Evolutionary conservation across 1,140 invertebrate genomes (phyloP), one percentile per base, ranked within the genome.

Genomic region (Pseudomyrmex sp.): DNA sequence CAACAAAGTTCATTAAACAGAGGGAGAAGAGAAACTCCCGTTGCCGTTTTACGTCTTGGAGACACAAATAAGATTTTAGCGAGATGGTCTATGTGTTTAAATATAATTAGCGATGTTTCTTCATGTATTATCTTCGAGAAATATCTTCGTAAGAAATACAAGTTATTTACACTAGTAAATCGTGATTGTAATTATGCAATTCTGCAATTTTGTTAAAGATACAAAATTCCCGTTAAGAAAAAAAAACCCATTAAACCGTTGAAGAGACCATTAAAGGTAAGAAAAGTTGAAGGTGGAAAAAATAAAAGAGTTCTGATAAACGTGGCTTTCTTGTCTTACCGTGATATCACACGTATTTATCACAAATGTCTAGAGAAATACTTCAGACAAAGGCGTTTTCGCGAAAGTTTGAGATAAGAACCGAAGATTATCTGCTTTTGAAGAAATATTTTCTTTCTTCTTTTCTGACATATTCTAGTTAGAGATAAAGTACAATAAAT

Each of bases 1-100:
- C 56, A 82, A 52, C 77, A 63, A 76, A 88, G 59, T 86, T 70
- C 68, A 52, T 87, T 79, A 85, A 74, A 88, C 86, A 48, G 48
- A 12, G 9, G 46, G 10, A 20, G 46, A 70, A 50, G 50, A 44
- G 44, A 46, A 35, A 66, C n/a, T 80, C 8, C 10, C 18, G 12
- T 2, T 26, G 35, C 48, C 44, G 35, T 61, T 44, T 72, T 59
- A 26, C 50, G 26, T 15, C 20, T 72, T 15, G 12, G 8, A 72
- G 56, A 59, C 20, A 59, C 35, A 59, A 70, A 70, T 59, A 35
- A 58, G 13, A 72, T 72, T 72, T 35, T 26, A 44, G 44, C 44
- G 10, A 68, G 18, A 26, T 8, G 1, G 13, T 52, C 18, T 10
- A 26, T 54, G 10, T 12, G 35, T 77, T 77, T 68, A 44, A 68